Percentiles rank a stretch among this genome's conserved stretches.
phyloP scores from a whole-genome alignment of 2,888 invertebrate species.

The Conops quadrifasciatus region DNA sequence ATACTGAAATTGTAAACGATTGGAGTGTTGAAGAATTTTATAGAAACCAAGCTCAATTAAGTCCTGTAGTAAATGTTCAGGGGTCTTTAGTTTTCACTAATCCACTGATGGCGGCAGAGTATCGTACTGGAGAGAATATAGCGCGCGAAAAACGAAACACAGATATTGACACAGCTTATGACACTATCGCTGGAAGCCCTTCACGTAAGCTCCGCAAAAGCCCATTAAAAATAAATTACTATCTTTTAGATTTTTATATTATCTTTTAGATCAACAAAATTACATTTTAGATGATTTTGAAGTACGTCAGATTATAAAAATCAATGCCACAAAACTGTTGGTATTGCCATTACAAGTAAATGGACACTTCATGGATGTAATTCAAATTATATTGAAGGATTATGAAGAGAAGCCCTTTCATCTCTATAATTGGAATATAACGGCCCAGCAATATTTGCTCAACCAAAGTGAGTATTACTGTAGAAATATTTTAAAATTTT shows the following conservation, averaged over 20 bases:
- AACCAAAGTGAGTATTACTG: conserved; percentile 55
- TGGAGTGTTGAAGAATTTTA: conserved; percentile 58
- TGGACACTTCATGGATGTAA: conserved; percentile 44
- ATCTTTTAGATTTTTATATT: not conserved
- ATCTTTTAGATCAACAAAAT: conserved; percentile 42
- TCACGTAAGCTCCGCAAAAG: too few species aligned
- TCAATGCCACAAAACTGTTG: conserved; percentile 46
- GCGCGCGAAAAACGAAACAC: conserved; percentile 13
- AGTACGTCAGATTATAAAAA: conserved; percentile 51
- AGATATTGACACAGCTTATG: not conserved
- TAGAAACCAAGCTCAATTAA: conserved; percentile 50
- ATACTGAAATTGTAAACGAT: conserved; percentile 56
- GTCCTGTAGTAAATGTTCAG: conserved; percentile 43
- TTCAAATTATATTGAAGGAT: conserved; percentile 47
- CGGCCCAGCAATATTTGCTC: conserved; percentile 45
- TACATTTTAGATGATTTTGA: conserved; percentile 54
- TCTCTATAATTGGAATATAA: conserved; percentile 52
- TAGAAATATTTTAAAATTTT: not conserved
- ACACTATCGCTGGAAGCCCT: too few species aligned
- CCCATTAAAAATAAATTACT: too few species aligned
- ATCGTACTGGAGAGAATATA: conserved; percentile 35
- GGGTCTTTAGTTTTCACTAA: conserved; percentile 54
- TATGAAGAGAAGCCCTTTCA: conserved; percentile 34
- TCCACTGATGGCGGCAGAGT: conserved; percentile 50
- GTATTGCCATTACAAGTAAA: conserved; percentile 39